These are phyloP conservation scores for Saiga tatarica DNA, from an alignment of 2,113 vertebrate genomes.

Conservation along the genomic window DNA sequence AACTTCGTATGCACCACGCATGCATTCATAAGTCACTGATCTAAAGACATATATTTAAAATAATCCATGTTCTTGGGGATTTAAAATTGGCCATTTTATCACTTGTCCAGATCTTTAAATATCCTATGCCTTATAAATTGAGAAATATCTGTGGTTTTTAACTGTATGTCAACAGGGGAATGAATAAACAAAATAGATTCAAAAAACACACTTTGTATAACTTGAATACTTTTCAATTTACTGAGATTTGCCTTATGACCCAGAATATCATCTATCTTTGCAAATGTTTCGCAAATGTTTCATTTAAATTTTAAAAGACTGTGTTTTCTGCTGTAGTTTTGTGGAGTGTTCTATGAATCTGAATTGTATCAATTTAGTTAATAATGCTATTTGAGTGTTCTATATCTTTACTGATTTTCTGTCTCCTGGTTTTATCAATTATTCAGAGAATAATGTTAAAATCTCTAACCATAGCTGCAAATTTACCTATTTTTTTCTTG, in stretches of 20 bases:
- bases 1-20: too few relatives aligned
- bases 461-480: background rate
- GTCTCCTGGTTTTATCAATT: background rate
- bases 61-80: background rate
- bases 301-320: background rate
- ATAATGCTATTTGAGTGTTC: conserved; percentile 25
- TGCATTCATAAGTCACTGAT: background rate
- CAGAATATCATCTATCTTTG: background rate
- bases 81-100: background rate
- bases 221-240: background rate
- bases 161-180: background rate
- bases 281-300: background rate
- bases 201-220: background rate
- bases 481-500: background rate
- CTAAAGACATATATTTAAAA: background rate
- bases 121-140: background rate
- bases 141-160: background rate
- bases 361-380: background rate
- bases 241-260: background rate
- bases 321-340: background rate
- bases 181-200: background rate
- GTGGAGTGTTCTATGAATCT: background rate
- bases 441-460: background rate
- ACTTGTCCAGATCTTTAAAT: background rate
- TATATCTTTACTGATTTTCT: background rate